Percentiles rank a stretch among this genome's conserved stretches.
Conservation (phyloP, 2,113 vertebrate genomes). For the Chionis minor region DNA sequence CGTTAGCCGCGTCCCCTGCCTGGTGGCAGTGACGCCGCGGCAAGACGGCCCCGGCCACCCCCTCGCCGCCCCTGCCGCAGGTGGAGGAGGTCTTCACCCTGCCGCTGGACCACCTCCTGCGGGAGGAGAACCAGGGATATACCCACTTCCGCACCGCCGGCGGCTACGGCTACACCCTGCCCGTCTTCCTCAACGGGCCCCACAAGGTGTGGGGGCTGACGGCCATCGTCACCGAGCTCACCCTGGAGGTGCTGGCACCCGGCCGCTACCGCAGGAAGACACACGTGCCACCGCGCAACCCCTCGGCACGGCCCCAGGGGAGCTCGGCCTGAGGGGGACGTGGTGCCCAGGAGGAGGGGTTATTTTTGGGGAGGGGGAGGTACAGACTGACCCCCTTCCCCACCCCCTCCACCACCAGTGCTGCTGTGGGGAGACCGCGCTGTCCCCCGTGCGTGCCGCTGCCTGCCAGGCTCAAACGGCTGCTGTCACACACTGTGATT, state of each 20-base stretch:
- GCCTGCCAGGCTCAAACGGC: rapidly evolving
- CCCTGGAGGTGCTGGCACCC: slow-evolving; percentile 77
- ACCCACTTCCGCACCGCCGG: slow-evolving; percentile 82
- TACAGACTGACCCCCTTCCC: not conserved
- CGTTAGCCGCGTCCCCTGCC: rapidly evolving
- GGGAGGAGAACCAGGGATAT: slow-evolving; percentile 83
- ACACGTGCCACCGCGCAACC: not conserved
- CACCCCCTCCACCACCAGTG: too few relatives aligned
- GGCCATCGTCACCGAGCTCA: slow-evolving; percentile 79
- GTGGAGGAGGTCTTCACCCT: slow-evolving; percentile 89
- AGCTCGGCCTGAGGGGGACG: rapidly evolving
- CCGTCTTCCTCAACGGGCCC: slow-evolving; percentile 85
- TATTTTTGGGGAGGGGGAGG: not conserved
- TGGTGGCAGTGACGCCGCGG: too few relatives aligned
- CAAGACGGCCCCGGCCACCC: not conserved
- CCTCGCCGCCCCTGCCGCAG: slow-evolving; percentile 41
- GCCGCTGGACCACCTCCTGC: slow-evolving; percentile 81
- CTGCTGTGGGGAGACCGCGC: too few relatives aligned
- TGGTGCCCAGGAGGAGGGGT: rapidly evolving
- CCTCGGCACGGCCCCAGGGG: rapidly evolving
- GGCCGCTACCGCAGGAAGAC: slow-evolving; percentile 39
- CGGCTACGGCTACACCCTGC: slow-evolving; percentile 83
- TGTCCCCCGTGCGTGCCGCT: too few relatives aligned
- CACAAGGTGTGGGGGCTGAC: slow-evolving; percentile 92
- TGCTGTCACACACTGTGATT: not conserved